Evolutionary conservation across 1,140 invertebrate species (phyloP).

Genomic region (Sarcophaga bullata): DNA sequence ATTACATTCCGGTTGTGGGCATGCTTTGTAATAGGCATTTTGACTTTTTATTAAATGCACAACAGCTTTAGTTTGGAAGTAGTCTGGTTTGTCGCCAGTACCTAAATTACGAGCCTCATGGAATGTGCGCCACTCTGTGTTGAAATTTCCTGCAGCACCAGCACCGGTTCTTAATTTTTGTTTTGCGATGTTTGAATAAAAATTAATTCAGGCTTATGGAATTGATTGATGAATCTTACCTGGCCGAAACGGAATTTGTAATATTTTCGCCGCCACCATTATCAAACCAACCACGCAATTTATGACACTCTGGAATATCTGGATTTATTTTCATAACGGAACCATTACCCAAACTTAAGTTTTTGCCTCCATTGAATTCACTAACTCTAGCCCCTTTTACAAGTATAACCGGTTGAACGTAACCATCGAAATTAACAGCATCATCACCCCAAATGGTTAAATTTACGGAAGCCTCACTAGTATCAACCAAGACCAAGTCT

Average conservation of each 20-base stretch:
- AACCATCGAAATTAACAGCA: conserved; percentile 86
- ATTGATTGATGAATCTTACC: conserved; percentile 53
- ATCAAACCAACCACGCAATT: conserved; percentile 91
- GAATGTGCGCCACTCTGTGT: conserved; percentile 76
- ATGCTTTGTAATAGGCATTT: conserved; percentile 90
- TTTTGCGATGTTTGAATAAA: neutral
- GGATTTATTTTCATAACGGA: conserved; percentile 83
- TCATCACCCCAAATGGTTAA: conserved; percentile 83
- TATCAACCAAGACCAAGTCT: conserved; percentile 89
- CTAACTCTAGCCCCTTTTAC: conserved; percentile 81
- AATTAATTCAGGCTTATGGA: neutral
- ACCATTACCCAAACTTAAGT: conserved; percentile 65
- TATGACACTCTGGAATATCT: conserved; percentile 87
- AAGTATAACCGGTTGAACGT: conserved; percentile 81
- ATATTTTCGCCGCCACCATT: conserved; percentile 74
- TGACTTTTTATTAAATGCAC: conserved; percentile 72
- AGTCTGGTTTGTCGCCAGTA: conserved; percentile 79
- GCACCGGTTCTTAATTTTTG: conserved; percentile 44
- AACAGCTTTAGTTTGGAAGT: conserved; percentile 78
- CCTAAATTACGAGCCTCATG: conserved; percentile 78
- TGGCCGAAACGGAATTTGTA: conserved; percentile 73
- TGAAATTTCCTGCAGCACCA: conserved; percentile 65
- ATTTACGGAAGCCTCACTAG: conserved; percentile 78
- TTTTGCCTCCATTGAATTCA: conserved; percentile 81
- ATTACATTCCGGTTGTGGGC: conserved; percentile 86